Evolutionary conservation across 2,113 vertebrate genomes (phyloP).

Genomic region (Podarcis muralis): DNA sequence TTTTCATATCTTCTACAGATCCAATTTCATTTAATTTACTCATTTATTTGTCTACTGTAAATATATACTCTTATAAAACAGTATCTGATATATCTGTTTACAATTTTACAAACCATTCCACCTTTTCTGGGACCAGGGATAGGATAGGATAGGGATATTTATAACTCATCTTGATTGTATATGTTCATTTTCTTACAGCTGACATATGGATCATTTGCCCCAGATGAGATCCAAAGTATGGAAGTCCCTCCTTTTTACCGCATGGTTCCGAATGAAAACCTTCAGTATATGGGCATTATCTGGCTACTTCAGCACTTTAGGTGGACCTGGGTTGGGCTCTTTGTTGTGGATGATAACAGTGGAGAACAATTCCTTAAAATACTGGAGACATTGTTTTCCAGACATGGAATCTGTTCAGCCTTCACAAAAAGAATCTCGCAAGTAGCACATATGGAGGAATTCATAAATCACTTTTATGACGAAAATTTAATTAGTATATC

Average conservation of each 20-base stretch:
- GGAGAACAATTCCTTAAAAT: not conserved
- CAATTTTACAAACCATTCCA: too few species aligned
- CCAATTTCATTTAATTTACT: too few species aligned
- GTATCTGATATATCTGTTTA: too few species aligned
- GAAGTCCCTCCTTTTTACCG: not conserved
- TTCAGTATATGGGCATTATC: not conserved
- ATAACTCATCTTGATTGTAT: too few species aligned
- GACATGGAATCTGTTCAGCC: not conserved
- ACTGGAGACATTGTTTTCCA: not conserved
- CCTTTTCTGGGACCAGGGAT: too few species aligned
- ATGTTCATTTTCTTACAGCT: not conserved
- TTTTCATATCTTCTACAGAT: too few species aligned
- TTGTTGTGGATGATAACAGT: not conserved
- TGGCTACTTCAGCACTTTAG: not conserved
- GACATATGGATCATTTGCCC: not conserved
- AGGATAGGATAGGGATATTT: too few species aligned
- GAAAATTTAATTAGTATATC: too few species aligned
- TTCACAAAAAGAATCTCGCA: not conserved
- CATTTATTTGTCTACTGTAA: too few species aligned
- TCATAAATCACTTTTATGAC: accelerated
- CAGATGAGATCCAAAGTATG: not conserved
- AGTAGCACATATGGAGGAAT: not conserved
- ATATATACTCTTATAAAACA: too few species aligned
- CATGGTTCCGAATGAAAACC: not conserved
- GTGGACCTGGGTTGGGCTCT: not conserved